Percentiles rank a stretch among this genome's conserved stretches.
Evolutionary conservation across 30 jellyfish, hydroid and myxozoan species (phyloP).

Genomic region (Turritopsis dohrnii): DNA sequence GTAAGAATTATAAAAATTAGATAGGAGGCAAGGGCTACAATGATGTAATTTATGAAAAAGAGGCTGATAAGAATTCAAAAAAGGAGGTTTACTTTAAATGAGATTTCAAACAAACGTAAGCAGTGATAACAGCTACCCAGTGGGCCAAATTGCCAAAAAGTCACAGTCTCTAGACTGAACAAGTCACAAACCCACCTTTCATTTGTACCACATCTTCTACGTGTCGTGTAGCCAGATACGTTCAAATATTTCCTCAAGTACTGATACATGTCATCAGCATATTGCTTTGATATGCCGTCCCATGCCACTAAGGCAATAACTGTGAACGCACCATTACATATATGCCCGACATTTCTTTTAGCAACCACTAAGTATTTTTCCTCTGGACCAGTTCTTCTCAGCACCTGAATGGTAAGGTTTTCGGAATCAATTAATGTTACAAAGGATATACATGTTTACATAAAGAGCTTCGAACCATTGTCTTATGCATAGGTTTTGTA

Average conservation of each 20-base stretch:
- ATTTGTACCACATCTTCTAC: slow-evolving; percentile 89
- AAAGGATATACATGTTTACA: too few relatives aligned
- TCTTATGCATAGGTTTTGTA: too few relatives aligned
- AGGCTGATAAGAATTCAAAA: too few relatives aligned
- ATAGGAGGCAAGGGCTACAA: too few relatives aligned
- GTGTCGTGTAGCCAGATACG: slow-evolving; percentile 71
- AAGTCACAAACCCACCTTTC: slow-evolving; percentile 87
- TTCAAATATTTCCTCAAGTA: slow-evolving; percentile 36
- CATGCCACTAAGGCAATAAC: slow-evolving; percentile 78
- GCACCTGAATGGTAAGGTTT: slow-evolving; percentile 32
- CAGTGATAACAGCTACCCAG: too few relatives aligned
- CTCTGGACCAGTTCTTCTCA: slow-evolving; percentile 55
- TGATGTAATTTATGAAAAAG: too few relatives aligned
- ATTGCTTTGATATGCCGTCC: slow-evolving; percentile 68
- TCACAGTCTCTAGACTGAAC: too few relatives aligned
- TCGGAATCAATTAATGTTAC: neutral
- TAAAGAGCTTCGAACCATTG: too few relatives aligned
- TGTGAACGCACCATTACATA: slow-evolving; percentile 44
- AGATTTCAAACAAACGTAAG: too few relatives aligned
- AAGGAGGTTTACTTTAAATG: too few relatives aligned
- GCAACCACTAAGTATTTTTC: slow-evolving; percentile 77
- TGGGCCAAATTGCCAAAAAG: too few relatives aligned
- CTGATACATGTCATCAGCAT: slow-evolving; percentile 51
- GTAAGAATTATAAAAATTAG: too few relatives aligned
- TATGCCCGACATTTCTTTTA: slow-evolving; percentile 67